A percentile compares a stretch with the other conserved stretches of the same genome.
Conservation (phyloP, 1,140 invertebrate species). For the Drosophila asahinai region DNA sequence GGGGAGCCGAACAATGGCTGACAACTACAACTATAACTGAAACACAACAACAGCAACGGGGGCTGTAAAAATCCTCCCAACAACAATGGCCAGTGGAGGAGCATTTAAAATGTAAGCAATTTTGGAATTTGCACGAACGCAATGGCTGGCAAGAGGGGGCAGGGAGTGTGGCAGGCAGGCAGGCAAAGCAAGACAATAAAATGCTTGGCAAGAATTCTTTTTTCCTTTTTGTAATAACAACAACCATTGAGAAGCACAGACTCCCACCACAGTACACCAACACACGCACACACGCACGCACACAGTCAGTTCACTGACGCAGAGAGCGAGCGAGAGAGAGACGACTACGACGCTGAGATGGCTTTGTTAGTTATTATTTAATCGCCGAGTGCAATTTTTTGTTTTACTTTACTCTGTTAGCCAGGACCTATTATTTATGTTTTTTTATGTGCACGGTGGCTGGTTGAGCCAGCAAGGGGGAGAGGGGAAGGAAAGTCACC, state of each 20-base stretch:
- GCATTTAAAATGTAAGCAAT: slow-evolving; percentile 31
- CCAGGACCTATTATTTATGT: slow-evolving; percentile 14
- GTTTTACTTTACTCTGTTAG: slow-evolving; percentile 2
- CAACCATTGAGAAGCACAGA: slow-evolving; percentile 49
- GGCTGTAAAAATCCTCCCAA: slow-evolving; percentile 21
- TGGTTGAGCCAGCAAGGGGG: not conserved
- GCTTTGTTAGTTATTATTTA: slow-evolving; percentile 68
- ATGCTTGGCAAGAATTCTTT: slow-evolving; percentile 68
- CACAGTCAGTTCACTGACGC: slow-evolving; percentile 9
- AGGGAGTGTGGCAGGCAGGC: not conserved
- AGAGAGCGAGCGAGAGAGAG: slow-evolving; percentile 5
- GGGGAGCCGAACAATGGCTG: slow-evolving; percentile 67
- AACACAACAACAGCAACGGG: slow-evolving; percentile 18
- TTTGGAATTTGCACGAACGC: slow-evolving; percentile 13
- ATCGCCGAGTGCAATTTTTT: slow-evolving; percentile 28
- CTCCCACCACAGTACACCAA: slow-evolving; percentile 14
- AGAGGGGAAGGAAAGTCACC: not conserved
- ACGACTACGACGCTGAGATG: slow-evolving; percentile 45
- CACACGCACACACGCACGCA: slow-evolving; percentile 24
- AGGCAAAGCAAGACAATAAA: slow-evolving; percentile 28
- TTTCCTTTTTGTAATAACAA: slow-evolving; percentile 55
- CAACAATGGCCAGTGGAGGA: slow-evolving; percentile 21
- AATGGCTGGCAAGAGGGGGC: not conserved
- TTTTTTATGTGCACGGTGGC: not conserved
- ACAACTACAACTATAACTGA: slow-evolving; percentile 51